Base-by-base conservation (phyloP, 1,140 invertebrate species). In the Euura lappo region DNA sequence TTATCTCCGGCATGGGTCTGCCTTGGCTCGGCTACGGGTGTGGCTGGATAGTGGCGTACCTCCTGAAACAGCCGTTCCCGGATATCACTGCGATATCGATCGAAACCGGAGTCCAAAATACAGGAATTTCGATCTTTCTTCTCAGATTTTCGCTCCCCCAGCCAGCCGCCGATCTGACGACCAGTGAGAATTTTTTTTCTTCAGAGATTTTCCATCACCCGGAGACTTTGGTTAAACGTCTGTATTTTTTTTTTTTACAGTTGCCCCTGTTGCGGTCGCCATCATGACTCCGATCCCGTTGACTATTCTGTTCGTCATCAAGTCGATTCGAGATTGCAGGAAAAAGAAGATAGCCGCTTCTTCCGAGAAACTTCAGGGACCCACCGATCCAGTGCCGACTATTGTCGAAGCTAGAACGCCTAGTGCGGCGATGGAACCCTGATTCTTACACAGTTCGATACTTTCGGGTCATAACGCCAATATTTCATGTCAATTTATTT, bases 71-170 rank as follows among this genome's bases (percentile, higher is more conserved):
- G 84, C 83, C 90, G 5, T 79, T 88, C 46, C 80, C 88, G 13
- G 94, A 98, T 80, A 88, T 92, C 6, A 87, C 97, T 2, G 95
- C 97, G 2, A 97, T 99, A 78, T 92, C 94, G 5, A 93, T 98
- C 73, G 97, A 99, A 89, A 97, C 96, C 11, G 97, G 97, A 64
- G 93, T 98, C 70, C 97, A 98, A 87, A 98, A 99, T 87, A 98
- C 97, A 0, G 97, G 97, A 28, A 95, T 98, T 76, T 91, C 96
- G 0, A 97, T 98, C 78, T 94, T 97, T 81, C 86, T 98, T 70
- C 87, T 98, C 13, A 87, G 91, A 71, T 92, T 93, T 84, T 90
- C 91, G 65, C 85, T 95, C 45, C 86, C 87, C 5, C 92, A 94
- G 79, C 94, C 94, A 5, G 90, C 92, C 77, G 93, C 93, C 1